These are phyloP conservation scores for Portevinia maculata DNA, from an alignment of 2,888 invertebrate genomes.

Conservation along the genomic window DNA sequence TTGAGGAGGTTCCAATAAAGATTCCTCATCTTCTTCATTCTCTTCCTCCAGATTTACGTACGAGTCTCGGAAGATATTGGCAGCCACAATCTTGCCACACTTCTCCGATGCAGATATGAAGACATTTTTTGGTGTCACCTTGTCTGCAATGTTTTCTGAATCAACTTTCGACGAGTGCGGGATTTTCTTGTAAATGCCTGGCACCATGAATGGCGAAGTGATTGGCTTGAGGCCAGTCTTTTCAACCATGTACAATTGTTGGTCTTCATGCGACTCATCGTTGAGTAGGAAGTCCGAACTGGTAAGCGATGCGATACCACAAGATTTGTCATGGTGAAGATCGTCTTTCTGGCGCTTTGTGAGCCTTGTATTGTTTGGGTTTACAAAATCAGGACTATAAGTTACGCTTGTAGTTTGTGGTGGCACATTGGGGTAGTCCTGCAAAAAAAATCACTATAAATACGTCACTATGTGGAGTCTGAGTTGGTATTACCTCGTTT, in stretches of 20 bases:
- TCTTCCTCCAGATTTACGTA: slow-evolving; percentile 69
- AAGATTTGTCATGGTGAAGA: slow-evolving; percentile 47
- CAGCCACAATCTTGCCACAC: slow-evolving; percentile 75
- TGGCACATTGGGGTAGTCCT: slow-evolving; percentile 29
- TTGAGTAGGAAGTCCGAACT: slow-evolving; percentile 64
- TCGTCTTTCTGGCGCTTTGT: not conserved
- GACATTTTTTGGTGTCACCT: slow-evolving; percentile 74
- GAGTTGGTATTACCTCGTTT: slow-evolving; percentile 39
- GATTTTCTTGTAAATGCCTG: slow-evolving; percentile 77
- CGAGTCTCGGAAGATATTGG: slow-evolving; percentile 62
- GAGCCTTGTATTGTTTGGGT: not conserved
- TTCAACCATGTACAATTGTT: slow-evolving; percentile 76
- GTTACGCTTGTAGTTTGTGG: not conserved
- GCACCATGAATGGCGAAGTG: slow-evolving; percentile 77
- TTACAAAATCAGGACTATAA: not conserved
- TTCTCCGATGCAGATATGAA: slow-evolving; percentile 75
- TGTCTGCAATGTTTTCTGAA: slow-evolving; percentile 4
- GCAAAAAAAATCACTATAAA: not conserved
- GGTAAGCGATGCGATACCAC: slow-evolving; percentile 53
- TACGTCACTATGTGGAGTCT: not conserved
- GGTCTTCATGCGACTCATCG: slow-evolving; percentile 75
- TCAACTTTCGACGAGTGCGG: slow-evolving; percentile 47
- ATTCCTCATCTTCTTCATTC: slow-evolving; percentile 25
- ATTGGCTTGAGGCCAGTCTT: slow-evolving; percentile 76
- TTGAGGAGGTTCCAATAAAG: slow-evolving; percentile 13